Base-by-base conservation (phyloP, 2,888 invertebrate genomes). In the Steromphala cineraria region DNA sequence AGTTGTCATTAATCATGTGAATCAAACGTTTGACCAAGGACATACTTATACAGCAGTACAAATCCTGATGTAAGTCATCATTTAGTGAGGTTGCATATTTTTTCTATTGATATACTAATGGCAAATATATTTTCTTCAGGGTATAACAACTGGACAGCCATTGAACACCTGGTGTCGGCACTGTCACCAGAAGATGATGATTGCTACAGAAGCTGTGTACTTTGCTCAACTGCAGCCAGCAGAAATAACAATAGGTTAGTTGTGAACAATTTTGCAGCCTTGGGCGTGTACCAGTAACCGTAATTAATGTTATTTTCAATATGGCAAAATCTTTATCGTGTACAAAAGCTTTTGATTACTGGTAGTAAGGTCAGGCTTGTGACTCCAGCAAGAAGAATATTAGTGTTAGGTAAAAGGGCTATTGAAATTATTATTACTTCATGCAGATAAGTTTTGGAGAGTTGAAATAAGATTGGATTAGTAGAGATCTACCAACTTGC, bases 111-210 rank as follows among this genome's bases (percentile, higher is more conserved):
- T 8, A 36, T 36, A 8, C 8, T 36, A 5, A 36, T 36, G 8
- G 36, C 36, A 46, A 46, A 46, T 10, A 10, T 46, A 46, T 46
- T 46, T 46, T 10, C 28, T 62, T 28, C 86, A 94, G 93, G 92
- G 92, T 19, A 83, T 94, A 21, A 83, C 88, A 46, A 90, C 91
- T 80, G 94, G 93, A 3, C 89, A 91, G 79, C 80, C 87, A 46
- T 89, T 90, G 53, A 90, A 92, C 55, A 87, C 89, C 13, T 93
- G 93, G 92, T 94, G 94, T 84, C 88, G 87, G 13, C 85, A 85
- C 62, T 94, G 94, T 84, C 93, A 94, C 84, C 83, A 88, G 24
- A 93, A 93, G 86, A 87, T 93, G 87, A 88, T 87, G 46, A 85
- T 94, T 46, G 86, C 90, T 62, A 88, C 92, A 56, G 92, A 93